Evolutionary conservation across 1,140 invertebrate genomes (phyloP).

Genomic region (Orius insidiosus): DNA sequence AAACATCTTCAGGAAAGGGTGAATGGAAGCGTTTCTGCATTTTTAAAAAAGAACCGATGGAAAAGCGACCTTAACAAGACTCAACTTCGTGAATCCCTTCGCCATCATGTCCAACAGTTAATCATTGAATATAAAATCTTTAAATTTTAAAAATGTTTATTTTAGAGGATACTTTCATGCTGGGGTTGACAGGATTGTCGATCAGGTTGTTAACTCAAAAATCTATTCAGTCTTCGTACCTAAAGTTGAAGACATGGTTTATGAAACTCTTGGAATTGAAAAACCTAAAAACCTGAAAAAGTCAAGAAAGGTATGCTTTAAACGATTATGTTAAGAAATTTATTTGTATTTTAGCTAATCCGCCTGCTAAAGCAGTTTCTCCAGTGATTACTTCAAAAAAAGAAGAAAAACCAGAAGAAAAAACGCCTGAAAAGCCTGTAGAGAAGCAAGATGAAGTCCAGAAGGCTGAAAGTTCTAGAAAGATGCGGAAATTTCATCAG

Average conservation of each 20-base stretch:
- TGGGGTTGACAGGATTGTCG: conserved; percentile 82
- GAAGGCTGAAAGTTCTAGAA: not conserved
- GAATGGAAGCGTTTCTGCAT: conserved; percentile 66
- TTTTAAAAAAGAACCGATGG: conserved; percentile 67
- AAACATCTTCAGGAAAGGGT: conserved; percentile 81
- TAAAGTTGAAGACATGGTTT: conserved; percentile 78
- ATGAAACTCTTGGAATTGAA: conserved; percentile 66
- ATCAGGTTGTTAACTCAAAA: conserved; percentile 89
- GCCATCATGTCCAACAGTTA: conserved; percentile 83
- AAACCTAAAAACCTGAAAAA: conserved; percentile 21
- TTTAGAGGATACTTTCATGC: conserved; percentile 50
- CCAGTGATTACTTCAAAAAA: not conserved
- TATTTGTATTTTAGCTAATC: not conserved
- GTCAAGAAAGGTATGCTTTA: conserved; percentile 1
- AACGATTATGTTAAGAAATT: not conserved
- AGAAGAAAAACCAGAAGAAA: conserved; percentile 4
- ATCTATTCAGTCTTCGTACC: conserved; percentile 67
- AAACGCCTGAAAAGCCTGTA: conserved; percentile 22
- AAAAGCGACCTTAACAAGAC: conserved; percentile 79
- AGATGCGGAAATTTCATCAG: not conserved
- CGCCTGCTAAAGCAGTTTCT: no score
- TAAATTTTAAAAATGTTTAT: conserved; percentile 12
- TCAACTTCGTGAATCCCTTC: conserved; percentile 69
- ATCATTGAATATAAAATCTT: conserved; percentile 28
- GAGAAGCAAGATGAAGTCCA: conserved; percentile 20